These are phyloP conservation scores for Sicus ferrugineus DNA, from an alignment of 2,888 invertebrate species.

Conservation along the genomic window DNA sequence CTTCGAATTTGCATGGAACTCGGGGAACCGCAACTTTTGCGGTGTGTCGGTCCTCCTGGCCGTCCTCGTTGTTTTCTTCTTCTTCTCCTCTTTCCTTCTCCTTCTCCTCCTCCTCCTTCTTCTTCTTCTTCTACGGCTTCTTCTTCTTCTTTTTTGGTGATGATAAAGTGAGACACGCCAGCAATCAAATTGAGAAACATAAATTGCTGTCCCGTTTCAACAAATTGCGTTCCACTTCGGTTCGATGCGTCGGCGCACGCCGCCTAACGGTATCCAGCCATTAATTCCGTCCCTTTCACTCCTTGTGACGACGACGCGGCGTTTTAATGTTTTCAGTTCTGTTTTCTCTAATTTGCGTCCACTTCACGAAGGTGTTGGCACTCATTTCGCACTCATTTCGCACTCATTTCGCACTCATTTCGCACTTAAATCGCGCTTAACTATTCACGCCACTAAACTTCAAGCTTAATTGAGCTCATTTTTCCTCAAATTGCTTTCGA, in stretches of 20 bases:
- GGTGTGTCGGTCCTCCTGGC: too few relatives aligned
- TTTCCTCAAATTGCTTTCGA: background rate
- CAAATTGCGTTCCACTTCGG: background rate
- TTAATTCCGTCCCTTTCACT: background rate
- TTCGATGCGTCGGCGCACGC: background rate
- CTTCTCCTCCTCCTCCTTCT: too few relatives aligned
- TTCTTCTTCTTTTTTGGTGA: background rate
- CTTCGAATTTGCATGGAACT: conserved; percentile 14
- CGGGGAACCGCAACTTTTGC: too few relatives aligned
- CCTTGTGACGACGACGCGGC: background rate
- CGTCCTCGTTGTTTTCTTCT: too few relatives aligned
- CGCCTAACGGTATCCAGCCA: background rate
- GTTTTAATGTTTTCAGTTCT: background rate
- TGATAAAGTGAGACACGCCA: background rate
- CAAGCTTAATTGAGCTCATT: conserved; percentile 14
- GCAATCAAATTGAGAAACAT: conserved; percentile 6
- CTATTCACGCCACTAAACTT: conserved; percentile 17
- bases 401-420: background rate
- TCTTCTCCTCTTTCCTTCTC: too few relatives aligned
- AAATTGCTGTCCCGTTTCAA: background rate
- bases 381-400: background rate
- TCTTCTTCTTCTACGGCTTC: too few relatives aligned
- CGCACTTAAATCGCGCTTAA: background rate
- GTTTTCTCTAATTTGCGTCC: too few relatives aligned
- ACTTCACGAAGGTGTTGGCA: too few relatives aligned